Conservation (phyloP, 1,140 invertebrate genomes). For the Pseudomyrmex cubaensis region DNA sequence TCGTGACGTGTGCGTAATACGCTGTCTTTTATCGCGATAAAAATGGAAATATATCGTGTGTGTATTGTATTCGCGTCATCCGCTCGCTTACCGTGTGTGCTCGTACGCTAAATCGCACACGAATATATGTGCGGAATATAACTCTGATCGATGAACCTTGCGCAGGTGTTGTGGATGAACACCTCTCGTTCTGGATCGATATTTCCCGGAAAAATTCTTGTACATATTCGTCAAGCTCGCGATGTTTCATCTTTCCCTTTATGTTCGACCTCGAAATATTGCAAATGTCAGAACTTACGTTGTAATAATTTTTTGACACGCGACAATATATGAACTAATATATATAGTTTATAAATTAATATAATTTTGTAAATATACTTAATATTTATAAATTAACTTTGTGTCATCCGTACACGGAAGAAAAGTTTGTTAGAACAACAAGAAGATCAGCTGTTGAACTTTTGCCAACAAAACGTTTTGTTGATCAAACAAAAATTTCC, state of each 20-base stretch:
- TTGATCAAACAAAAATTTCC: too few relatives aligned
- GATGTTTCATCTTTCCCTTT: neutral
- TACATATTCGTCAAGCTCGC: neutral
- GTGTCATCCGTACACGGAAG: too few relatives aligned
- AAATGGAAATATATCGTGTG: constrained; percentile 22
- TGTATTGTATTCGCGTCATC: neutral
- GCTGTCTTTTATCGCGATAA: neutral
- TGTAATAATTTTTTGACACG: neutral
- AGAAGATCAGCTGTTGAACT: too few relatives aligned
- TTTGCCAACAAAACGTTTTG: neutral
- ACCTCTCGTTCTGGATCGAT: constrained; percentile 49
- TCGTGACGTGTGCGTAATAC: neutral
- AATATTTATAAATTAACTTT: too few relatives aligned
- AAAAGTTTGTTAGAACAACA: too few relatives aligned
- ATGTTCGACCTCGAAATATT: too few relatives aligned
- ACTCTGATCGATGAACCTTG: constrained; percentile 59
- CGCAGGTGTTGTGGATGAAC: constrained; percentile 65
- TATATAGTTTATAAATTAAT: constrained; percentile 17
- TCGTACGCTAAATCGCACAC: constrained; percentile 26
- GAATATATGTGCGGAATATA: neutral
- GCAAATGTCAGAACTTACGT: neutral
- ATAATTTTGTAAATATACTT: constrained; percentile 13
- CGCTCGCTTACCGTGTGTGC: constrained; percentile 22
- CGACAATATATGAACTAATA: neutral
- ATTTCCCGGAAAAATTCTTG: constrained; percentile 23